Evolutionary conservation across 2,113 vertebrate genomes (phyloP), one percentile per base, ranked within the genome.

Genomic region (Marmota monax): DNA sequence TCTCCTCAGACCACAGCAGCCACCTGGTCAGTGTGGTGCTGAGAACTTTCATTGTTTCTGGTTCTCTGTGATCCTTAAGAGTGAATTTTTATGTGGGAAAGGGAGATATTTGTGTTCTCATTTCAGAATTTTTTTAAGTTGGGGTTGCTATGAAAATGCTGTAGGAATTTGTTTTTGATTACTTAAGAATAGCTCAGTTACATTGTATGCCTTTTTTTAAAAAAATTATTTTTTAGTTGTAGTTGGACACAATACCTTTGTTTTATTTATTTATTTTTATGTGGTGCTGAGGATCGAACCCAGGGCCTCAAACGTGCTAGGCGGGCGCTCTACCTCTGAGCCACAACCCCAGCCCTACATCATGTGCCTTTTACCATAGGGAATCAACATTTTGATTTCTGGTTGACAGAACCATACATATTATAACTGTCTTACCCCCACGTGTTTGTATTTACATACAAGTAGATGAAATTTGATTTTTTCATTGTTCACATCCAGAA

Each of bases 21-120:
- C 61, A 98, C 98, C 98, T 98, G 98, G 97, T 39, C 91, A 78
- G 88, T 1, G 29, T 5, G 16, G 48, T 42, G 58, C 56, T 73
- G 34, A 39, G 20, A 56, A 27, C 77, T 65, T 63, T 1, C 4
- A 70, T 32, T 61, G 48, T 18, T 70, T 14, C 67, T 79, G 23
- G 48, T 97, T 97, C 88, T 96, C 37, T 94, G 73, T 65, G 78
- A 37, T 80, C 61, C 37, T 1, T 82, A 0, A 0, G 0, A 11
- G 0, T 72, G 48, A 70, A n/a, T 48, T 20, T 91, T 87, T 48
- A 58, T 48, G 95, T 79, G 79, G 65, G 39, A n/a, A 70, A 78
- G 85, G 48, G 84, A 39, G 72, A 34, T n/a, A 45, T 42, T n/a
- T 58, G 56, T 79, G 78, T 94, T 91, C 84, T 93, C 65, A 70